Conservation (phyloP, 2,888 invertebrate species). For the Lathronympha strigana region DNA sequence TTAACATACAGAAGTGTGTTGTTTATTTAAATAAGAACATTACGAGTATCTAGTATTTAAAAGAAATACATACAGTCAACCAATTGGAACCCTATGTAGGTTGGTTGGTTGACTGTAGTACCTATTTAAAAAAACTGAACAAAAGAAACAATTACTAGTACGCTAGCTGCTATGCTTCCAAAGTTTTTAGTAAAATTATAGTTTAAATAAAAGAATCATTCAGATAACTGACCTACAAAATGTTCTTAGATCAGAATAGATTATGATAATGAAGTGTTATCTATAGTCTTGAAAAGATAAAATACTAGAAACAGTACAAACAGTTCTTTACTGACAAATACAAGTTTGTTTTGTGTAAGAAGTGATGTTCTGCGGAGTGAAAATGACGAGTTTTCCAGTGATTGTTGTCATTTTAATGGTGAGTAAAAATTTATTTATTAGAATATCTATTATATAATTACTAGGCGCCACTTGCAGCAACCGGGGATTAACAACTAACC, state of each 20-base stretch:
- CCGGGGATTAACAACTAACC: no score
- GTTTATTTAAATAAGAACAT: no score
- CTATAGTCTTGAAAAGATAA: constrained; percentile 43
- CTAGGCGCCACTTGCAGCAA: no score
- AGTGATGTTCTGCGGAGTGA: constrained; percentile 55
- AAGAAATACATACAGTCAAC: no score
- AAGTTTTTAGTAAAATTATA: neutral
- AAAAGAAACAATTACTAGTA: no score
- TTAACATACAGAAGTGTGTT: no score
- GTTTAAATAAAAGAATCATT: constrained; percentile 49
- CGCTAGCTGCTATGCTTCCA: no score
- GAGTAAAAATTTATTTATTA: constrained; percentile 53
- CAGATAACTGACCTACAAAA: constrained; percentile 44
- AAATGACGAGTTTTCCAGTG: constrained; percentile 58
- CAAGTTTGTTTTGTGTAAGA: constrained; percentile 68
- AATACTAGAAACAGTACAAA: constrained; percentile 52
- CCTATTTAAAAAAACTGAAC: no score
- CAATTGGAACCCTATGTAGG: no score
- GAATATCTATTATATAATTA: no score
- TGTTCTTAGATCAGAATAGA: constrained; percentile 49
- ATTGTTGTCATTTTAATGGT: constrained; percentile 58
- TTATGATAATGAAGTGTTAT: constrained; percentile 45
- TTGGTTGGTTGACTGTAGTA: no score
- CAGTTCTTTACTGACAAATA: constrained; percentile 70
- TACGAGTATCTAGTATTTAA: no score